These are phyloP conservation scores for Branchellion lobata DNA, from an alignment of 2,888 invertebrate genomes.

Conservation along the genomic window DNA sequence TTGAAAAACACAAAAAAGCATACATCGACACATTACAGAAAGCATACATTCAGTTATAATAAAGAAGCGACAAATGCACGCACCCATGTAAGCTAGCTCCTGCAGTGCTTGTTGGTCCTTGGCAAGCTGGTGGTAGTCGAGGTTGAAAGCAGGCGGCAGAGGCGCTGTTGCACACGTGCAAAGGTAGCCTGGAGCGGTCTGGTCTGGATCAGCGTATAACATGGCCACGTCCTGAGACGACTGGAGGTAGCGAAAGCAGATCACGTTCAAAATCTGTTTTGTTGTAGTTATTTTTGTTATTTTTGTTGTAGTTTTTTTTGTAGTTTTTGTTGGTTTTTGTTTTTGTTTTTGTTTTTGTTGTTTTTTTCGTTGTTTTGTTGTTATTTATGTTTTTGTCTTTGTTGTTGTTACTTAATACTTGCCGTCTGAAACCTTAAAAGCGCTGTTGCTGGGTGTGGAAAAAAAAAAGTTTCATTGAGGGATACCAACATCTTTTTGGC, in stretches of 20 bases:
- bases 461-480: too few relatives aligned
- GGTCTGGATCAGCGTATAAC: conserved; percentile 16
- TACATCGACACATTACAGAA: background rate
- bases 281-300: too few relatives aligned
- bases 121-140: conserved; percentile 16
- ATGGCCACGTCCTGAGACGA: conserved; percentile 3
- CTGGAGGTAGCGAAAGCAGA: conserved; percentile 19
- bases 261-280: conserved; percentile 1
- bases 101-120: conserved; percentile 12
- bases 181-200: conserved; percentile 30
- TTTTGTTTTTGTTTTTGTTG: too few relatives aligned
- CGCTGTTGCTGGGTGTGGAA: too few relatives aligned
- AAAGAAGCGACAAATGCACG: too few relatives aligned
- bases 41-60: background rate
- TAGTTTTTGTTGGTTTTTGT: background rate
- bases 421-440: too few relatives aligned
- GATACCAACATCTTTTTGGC: too few relatives aligned
- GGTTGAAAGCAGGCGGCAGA: conserved; percentile 26
- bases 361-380: too few relatives aligned
- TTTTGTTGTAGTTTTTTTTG: too few relatives aligned
- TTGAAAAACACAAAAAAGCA: too few relatives aligned
- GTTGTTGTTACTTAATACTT: too few relatives aligned
- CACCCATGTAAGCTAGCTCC: conserved; percentile 11
- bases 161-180: conserved; percentile 10
- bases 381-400: background rate